Conservation (phyloP, 2,113 vertebrate species). For the Pygoscelis adeliae region DNA sequence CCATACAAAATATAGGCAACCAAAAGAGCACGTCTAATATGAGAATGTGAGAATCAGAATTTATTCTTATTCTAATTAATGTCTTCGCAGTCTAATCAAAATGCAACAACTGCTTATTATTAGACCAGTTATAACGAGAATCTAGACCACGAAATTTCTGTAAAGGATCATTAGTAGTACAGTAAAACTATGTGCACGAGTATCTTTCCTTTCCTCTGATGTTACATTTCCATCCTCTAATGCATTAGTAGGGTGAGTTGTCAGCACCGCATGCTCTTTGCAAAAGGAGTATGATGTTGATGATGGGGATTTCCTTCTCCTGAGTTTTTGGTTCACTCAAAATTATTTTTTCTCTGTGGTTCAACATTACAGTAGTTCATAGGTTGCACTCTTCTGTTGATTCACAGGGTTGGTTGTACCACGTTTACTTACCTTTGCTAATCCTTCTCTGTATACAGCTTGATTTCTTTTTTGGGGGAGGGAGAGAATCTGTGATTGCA, state of each 20-base stretch:
- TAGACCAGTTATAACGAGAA: neutral
- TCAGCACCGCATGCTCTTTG: neutral
- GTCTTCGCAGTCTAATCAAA: neutral
- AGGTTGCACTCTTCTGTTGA: neutral
- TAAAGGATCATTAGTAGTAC: neutral
- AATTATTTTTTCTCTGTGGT: neutral
- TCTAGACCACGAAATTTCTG: neutral
- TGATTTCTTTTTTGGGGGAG: neutral
- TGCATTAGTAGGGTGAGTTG: neutral
- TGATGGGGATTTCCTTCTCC: neutral
- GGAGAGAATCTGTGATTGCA: neutral
- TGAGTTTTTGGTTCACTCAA: neutral
- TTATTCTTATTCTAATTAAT: neutral
- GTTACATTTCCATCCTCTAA: neutral
- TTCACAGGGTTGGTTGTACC: neutral
- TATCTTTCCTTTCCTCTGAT: neutral
- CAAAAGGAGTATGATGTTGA: neutral
- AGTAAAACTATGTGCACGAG: neutral
- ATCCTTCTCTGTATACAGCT: neutral
- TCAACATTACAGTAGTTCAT: neutral
- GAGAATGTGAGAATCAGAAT: neutral
- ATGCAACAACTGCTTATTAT: neutral
- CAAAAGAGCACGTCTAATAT: neutral
- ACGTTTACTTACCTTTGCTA: neutral
- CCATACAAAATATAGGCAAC: neutral